Evolutionary conservation across 1,140 invertebrate genomes (phyloP).

Genomic region (Hormaphis cornu): DNA sequence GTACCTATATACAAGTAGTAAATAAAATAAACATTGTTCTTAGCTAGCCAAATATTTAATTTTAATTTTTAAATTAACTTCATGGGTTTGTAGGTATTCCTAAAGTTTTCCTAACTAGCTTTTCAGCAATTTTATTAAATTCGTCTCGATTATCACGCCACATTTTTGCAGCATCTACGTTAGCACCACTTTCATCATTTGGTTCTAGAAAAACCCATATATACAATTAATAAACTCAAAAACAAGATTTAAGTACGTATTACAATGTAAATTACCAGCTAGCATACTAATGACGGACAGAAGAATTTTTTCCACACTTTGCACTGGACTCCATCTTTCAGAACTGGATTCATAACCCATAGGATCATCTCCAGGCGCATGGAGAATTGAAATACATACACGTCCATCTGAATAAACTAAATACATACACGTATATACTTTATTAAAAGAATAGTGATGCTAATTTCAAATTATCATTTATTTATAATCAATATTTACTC

Average conservation of each 20-base stretch:
- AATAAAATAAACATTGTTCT: neutral
- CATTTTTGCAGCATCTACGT: conserved; percentile 99
- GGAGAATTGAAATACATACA: conserved; percentile 99
- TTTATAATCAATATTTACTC: too few species aligned
- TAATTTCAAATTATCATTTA: too few species aligned
- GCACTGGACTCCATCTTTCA: conserved; percentile 96
- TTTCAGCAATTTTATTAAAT: conserved; percentile 88
- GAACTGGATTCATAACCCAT: conserved; percentile 98
- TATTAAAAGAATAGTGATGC: too few species aligned
- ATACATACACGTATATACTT: too few species aligned
- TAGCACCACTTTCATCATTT: conserved; percentile 98
- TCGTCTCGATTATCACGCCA: conserved; percentile 91
- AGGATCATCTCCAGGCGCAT: conserved; percentile 97
- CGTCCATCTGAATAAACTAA: conserved; percentile 88
- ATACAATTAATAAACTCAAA: too few species aligned
- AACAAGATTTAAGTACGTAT: neutral
- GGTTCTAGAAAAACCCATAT: conserved; percentile 76
- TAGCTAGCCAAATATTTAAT: neutral
- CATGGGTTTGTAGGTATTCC: conserved; percentile 41
- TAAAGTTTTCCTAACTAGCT: conserved; percentile 84
- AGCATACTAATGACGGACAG: conserved; percentile 97
- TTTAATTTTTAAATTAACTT: neutral
- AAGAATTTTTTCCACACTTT: conserved; percentile 98
- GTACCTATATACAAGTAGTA: neutral
- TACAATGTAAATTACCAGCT: conserved; percentile 57